phyloP scores from a whole-genome alignment of 1,140 invertebrate species.

The Neoseiulus cucumeris region DNA sequence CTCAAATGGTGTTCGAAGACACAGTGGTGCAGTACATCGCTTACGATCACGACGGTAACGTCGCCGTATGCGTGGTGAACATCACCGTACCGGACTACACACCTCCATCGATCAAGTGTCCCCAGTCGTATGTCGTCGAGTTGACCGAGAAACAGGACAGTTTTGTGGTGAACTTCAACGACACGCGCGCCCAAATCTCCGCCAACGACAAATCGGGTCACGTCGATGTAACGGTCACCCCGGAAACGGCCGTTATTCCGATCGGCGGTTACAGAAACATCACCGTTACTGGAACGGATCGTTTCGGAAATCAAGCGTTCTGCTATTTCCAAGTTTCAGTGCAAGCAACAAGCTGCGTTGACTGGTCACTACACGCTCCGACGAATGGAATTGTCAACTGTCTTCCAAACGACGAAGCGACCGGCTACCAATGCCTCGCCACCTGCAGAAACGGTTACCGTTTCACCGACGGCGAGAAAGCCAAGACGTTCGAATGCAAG shows the following conservation, averaged over 20 bases:
- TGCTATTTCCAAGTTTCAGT: constrained; percentile 73
- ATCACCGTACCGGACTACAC: constrained; percentile 84
- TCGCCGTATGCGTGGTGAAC: constrained; percentile 87
- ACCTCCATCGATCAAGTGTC: constrained; percentile 75
- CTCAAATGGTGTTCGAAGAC: constrained; percentile 67
- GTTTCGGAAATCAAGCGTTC: constrained; percentile 64
- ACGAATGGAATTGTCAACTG: constrained; percentile 72
- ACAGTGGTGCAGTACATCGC: constrained; percentile 84
- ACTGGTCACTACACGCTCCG: constrained; percentile 73
- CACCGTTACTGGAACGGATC: constrained; percentile 68
- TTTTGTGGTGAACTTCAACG: constrained; percentile 78
- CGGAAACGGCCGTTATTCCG: constrained; percentile 61
- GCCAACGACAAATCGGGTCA: constrained; percentile 71
- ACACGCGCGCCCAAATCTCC: constrained; percentile 61
- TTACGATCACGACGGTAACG: constrained; percentile 88
- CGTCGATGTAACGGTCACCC: constrained; percentile 40
- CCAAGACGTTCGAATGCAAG: constrained; percentile 65
- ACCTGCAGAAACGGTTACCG: constrained; percentile 71
- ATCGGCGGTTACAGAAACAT: constrained; percentile 85
- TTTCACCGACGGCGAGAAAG: constrained; percentile 69
- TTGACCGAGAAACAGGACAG: constrained; percentile 68
- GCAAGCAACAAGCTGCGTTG: constrained; percentile 80
- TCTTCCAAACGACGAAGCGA: constrained; percentile 39
- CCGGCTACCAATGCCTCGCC: constrained; percentile 64
- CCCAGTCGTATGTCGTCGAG: constrained; percentile 85